These are phyloP conservation scores for Platysteira castanea DNA, from an alignment of 2,113 vertebrate genomes.

Conservation along the genomic window DNA sequence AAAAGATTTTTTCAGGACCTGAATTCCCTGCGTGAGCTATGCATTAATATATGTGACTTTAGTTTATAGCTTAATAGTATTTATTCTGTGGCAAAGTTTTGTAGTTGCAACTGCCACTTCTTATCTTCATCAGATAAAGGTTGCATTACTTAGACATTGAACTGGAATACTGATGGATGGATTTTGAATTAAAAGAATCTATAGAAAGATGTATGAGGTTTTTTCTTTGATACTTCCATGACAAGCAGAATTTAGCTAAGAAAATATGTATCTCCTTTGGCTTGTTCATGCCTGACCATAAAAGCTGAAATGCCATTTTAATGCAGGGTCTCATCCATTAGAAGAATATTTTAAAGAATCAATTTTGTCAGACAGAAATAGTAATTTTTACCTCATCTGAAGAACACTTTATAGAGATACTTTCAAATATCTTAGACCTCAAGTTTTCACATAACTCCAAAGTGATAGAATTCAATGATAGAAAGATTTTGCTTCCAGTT, in stretches of 20 bases:
- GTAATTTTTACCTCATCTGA: not conserved
- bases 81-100: slow-evolving; percentile 51
- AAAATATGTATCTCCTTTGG: slow-evolving; percentile 6
- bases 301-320: slow-evolving; percentile 11
- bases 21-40: not conserved
- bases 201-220: not conserved
- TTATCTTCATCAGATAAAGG: slow-evolving; percentile 59
- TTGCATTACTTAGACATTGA: slow-evolving; percentile 45
- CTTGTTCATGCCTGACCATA: not conserved
- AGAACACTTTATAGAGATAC: not conserved
- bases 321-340: not conserved
- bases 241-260: slow-evolving; percentile 18
- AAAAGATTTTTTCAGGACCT: not conserved
- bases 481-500: not conserved
- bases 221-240: not conserved
- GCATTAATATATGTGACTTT: slow-evolving; percentile 13
- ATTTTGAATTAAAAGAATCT: not conserved
- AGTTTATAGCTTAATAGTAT: slow-evolving; percentile 48
- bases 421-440: not conserved
- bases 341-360: not conserved
- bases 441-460: not conserved
- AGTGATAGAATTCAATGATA: not conserved
- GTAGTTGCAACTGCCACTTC: slow-evolving; percentile 44
- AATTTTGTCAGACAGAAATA: not conserved
- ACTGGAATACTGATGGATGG: slow-evolving; percentile 9